Conservation (phyloP, 2,797 vertebrate genomes). For the Micrastur ruficollis region DNA sequence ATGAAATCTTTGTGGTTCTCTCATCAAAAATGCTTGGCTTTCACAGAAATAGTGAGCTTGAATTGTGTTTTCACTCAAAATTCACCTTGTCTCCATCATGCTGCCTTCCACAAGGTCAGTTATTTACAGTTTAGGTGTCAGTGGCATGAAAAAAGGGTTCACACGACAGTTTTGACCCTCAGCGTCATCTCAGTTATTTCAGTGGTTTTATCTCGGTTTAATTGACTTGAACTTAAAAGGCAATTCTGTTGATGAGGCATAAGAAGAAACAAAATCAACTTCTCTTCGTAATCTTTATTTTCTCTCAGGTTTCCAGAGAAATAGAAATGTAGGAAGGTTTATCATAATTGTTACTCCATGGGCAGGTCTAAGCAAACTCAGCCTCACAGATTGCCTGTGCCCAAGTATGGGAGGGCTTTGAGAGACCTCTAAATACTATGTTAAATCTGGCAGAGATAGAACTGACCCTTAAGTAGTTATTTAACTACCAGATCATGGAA, state of each 20-base stretch:
- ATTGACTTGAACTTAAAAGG: neutral
- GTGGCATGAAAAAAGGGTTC: neutral
- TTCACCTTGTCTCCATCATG: neutral
- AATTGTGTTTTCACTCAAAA: neutral
- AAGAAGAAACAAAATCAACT: neutral
- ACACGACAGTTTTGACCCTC: neutral
- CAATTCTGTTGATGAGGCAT: neutral
- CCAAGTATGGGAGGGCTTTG: neutral
- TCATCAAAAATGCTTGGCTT: neutral
- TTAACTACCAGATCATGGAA: neutral
- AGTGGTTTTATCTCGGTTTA: neutral
- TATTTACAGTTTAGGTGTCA: neutral
- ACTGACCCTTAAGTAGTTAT: neutral
- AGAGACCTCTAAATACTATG: neutral
- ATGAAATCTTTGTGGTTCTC: neutral
- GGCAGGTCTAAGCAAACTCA: neutral
- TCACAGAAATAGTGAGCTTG: neutral
- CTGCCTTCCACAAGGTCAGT: neutral
- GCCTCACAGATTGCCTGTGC: neutral
- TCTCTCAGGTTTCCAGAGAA: neutral
- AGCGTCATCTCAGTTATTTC: neutral
- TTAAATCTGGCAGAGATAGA: neutral
- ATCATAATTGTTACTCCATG: neutral
- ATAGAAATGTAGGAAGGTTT: neutral
- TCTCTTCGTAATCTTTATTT: neutral